These are phyloP conservation scores for Euphysa ruthae DNA, from an alignment of 30 jellyfish, hydroid and myxozoan genomes.

Conservation along the genomic window DNA sequence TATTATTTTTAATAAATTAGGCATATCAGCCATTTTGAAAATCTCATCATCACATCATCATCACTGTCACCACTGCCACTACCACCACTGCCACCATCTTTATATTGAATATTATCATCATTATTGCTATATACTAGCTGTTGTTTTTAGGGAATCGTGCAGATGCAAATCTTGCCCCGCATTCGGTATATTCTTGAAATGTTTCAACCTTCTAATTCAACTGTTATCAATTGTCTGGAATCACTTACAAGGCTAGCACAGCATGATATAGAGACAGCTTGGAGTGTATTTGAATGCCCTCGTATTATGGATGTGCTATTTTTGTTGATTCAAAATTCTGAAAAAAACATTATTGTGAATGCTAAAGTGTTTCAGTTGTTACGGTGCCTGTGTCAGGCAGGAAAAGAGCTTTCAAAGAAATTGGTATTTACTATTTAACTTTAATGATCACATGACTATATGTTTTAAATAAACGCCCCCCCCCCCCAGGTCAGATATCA, in stretches of 20 bases:
- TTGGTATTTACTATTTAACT: constrained; percentile 45
- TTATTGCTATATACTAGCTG: background rate
- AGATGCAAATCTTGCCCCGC: constrained; percentile 65
- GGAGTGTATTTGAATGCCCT: constrained; percentile 58
- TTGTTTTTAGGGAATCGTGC: constrained; percentile 53
- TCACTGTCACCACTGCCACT: too few species aligned
- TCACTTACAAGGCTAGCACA: constrained; percentile 48
- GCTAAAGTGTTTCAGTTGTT: constrained; percentile 45
- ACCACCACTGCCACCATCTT: too few species aligned
- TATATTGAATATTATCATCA: background rate
- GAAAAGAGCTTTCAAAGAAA: constrained; percentile 40
- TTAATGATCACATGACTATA: too few species aligned
- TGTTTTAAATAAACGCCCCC: too few species aligned
- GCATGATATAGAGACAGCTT: constrained; percentile 63
- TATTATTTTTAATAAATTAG: too few species aligned
- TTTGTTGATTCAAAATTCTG: background rate
- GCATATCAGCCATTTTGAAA: too few species aligned
- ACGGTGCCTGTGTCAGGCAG: constrained; percentile 41
- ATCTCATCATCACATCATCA: too few species aligned
- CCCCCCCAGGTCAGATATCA: too few species aligned
- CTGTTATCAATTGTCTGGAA: constrained; percentile 40
- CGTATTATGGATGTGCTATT: constrained; percentile 34
- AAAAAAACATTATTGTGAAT: background rate
- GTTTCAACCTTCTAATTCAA: constrained; percentile 36
- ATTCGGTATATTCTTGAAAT: constrained; percentile 57